Conservation (phyloP, 2,797 vertebrate genomes). For the Melanotaenia parkinsoni region DNA sequence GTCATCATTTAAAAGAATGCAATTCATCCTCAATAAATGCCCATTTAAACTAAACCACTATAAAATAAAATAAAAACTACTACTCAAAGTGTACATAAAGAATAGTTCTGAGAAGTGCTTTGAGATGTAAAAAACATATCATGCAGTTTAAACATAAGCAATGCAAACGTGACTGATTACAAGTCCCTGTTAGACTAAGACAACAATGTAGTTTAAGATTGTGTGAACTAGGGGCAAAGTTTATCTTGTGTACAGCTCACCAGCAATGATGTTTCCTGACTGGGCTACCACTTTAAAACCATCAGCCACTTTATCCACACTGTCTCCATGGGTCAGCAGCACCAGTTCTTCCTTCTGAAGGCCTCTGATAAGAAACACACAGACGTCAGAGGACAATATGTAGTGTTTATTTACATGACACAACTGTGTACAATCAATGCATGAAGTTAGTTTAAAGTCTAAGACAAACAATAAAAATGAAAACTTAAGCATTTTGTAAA, state of each 20-base stretch:
- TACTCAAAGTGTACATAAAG: background rate
- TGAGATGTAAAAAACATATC: slow-evolving; percentile 10
- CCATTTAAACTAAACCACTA: background rate
- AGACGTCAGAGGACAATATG: slow-evolving; percentile 12
- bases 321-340: slow-evolving; percentile 96
- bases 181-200: background rate
- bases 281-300: slow-evolving; percentile 98
- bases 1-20: background rate
- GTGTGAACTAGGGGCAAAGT: background rate
- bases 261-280: slow-evolving; percentile 96
- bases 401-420: background rate
- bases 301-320: slow-evolving; percentile 98
- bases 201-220: slow-evolving; percentile 2
- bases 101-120: background rate
- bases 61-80: background rate
- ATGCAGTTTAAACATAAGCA: slow-evolving; percentile 1
- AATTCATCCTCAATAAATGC: background rate
- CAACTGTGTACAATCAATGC: background rate
- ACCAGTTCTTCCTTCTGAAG: slow-evolving; percentile 98
- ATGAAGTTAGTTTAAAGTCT: slow-evolving; percentile 9
- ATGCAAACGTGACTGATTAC: background rate
- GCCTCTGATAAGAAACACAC: slow-evolving; percentile 81
- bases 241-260: slow-evolving; percentile 68
- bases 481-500: slow-evolving; percentile 37
- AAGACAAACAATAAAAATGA: slow-evolving; percentile 11